Percentiles rank a stretch among this genome's conserved stretches.
Evolutionary conservation across 2,888 invertebrate genomes (phyloP).

Genomic region (Gryllus longicercus): DNA sequence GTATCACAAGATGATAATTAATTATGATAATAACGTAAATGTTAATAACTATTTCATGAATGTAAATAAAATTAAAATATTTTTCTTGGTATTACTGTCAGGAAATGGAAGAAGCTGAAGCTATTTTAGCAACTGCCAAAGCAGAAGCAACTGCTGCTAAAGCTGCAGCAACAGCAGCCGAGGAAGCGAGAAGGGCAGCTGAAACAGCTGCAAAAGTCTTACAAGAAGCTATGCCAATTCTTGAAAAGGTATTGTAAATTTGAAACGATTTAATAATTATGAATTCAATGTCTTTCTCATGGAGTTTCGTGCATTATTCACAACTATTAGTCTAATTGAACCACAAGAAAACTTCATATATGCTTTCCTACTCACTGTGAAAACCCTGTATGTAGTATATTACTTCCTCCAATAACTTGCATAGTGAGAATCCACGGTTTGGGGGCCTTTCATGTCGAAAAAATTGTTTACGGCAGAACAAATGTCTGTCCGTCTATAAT

Average conservation of each 20-base stretch:
- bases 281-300: neutral
- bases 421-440: no score
- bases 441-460: no score
- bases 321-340: no score
- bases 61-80: neutral
- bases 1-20: neutral
- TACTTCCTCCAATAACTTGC: no score
- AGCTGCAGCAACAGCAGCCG: slow-evolving; percentile 48
- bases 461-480: no score
- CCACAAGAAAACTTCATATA: no score
- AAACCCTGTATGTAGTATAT: no score
- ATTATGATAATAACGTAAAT: neutral
- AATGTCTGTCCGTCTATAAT: no score
- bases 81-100: slow-evolving; percentile 30
- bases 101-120: slow-evolving; percentile 52
- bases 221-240: slow-evolving; percentile 29
- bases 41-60: neutral
- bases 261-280: slow-evolving; percentile 23
- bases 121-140: slow-evolving; percentile 49
- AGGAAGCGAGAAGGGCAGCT: slow-evolving; percentile 49
- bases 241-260: neutral
- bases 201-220: slow-evolving; percentile 47
- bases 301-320: no score
- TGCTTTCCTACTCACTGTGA: no score
- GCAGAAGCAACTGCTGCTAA: slow-evolving; percentile 51